These are phyloP conservation scores for Eumacrocentrus americanus DNA, from an alignment of 2,888 invertebrate species.

Conservation along the genomic window DNA sequence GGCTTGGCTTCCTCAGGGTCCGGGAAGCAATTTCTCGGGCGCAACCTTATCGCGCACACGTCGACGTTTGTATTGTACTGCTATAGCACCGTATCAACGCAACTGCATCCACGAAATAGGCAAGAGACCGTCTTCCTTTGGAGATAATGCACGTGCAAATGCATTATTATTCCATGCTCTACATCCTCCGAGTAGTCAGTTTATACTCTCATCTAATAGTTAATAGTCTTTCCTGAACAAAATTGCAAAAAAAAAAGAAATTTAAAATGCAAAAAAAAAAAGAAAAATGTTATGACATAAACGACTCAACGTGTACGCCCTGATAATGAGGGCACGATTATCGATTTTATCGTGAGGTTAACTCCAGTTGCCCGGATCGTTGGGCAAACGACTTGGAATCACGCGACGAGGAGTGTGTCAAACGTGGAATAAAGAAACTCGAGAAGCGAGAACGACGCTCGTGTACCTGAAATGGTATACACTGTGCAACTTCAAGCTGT, in stretches of 20 bases:
- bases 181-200: no score
- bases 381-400: conserved; percentile 9
- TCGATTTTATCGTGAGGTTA: conserved; percentile 17
- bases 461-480: conserved; percentile 10
- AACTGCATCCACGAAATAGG: conserved; percentile 19
- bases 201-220: no score
- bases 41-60: conserved; percentile 33
- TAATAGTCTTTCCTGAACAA: no score
- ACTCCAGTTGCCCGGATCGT: not conserved
- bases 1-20: conserved; percentile 25
- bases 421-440: conserved; percentile 30
- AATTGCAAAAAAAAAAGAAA: not conserved
- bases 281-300: not conserved
- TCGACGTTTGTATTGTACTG: conserved; percentile 33
- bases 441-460: conserved; percentile 13
- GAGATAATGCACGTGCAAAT: not conserved
- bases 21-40: conserved; percentile 35
- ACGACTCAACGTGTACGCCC: conserved; percentile 7
- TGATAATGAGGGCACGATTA: conserved; percentile 19
- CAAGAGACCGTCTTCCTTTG: conserved; percentile 3
- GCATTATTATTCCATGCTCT: no score
- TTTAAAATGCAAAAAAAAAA: not conserved
- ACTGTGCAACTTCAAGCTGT: conserved; percentile 5
- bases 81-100: conserved; percentile 26
- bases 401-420: conserved; percentile 17